Evolutionary conservation across 2,888 invertebrate genomes (phyloP).

Genomic region (Torymus texanus): DNA sequence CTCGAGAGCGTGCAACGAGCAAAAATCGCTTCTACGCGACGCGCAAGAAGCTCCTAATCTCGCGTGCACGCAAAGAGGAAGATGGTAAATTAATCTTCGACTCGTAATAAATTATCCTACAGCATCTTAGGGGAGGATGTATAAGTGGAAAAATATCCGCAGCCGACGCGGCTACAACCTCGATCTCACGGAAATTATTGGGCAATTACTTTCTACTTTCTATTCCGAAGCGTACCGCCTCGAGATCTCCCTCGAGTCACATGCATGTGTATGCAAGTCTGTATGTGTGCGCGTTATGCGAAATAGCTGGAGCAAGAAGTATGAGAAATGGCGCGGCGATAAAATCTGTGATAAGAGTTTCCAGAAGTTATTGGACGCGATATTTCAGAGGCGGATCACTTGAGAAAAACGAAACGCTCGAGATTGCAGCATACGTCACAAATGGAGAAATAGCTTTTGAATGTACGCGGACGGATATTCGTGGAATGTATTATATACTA

Average conservation of each 20-base stretch:
- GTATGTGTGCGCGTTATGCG: neutral
- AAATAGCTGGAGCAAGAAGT: neutral
- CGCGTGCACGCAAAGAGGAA: too few relatives aligned
- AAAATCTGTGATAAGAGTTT: slow-evolving; percentile 36
- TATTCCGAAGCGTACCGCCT: neutral
- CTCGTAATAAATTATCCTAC: slow-evolving; percentile 2
- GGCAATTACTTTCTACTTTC: slow-evolving; percentile 43
- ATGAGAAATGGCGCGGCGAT: slow-evolving; percentile 33
- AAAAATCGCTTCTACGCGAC: neutral
- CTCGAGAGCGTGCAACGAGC: neutral
- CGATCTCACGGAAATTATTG: slow-evolving; percentile 42
- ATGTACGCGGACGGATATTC: too few relatives aligned
- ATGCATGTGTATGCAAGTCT: too few relatives aligned
- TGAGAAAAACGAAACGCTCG: neutral
- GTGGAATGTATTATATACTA: too few relatives aligned
- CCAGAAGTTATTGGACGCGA: slow-evolving; percentile 23
- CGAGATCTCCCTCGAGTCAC: neutral
- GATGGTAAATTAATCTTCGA: too few relatives aligned
- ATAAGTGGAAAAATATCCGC: slow-evolving; percentile 35
- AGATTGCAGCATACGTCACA: too few relatives aligned
- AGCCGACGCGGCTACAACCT: neutral
- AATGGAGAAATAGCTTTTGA: too few relatives aligned
- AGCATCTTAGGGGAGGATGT: slow-evolving; percentile 20
- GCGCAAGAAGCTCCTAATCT: too few relatives aligned
- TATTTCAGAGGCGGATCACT: slow-evolving; percentile 13